These are phyloP conservation scores for Eudyptes chrysolophus DNA, from an alignment of 2,113 vertebrate species.

Conservation along the genomic window DNA sequence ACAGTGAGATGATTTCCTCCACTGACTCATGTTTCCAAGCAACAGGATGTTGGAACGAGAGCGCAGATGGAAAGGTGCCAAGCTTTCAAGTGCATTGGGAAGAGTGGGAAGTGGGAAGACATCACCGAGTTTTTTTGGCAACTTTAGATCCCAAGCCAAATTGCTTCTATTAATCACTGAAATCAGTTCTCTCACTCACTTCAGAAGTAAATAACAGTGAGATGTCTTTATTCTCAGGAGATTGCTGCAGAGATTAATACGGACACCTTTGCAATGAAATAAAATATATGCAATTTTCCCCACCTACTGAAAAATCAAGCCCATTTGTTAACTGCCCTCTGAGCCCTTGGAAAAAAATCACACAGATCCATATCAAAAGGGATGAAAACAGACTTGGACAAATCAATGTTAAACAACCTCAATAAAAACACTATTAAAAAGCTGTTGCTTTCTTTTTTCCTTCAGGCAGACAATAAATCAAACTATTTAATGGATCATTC, in stretches of 20 bases:
- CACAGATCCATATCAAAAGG: not conserved
- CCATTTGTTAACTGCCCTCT: not conserved
- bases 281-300: not conserved
- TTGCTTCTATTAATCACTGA: not conserved
- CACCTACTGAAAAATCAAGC: not conserved
- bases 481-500: not conserved
- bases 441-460: not conserved
- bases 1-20: not conserved
- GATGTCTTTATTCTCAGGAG: not conserved
- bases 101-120: not conserved
- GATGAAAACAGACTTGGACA: not conserved
- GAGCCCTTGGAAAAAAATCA: not conserved
- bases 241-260: not conserved
- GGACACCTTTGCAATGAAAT: not conserved
- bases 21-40: conserved; percentile 8
- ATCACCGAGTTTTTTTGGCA: not conserved
- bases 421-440: not conserved
- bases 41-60: not conserved
- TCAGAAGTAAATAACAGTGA: not conserved
- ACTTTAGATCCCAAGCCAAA: not conserved
- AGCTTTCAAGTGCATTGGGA: not conserved
- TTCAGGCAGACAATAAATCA: not conserved
- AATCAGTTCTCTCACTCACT: not conserved
- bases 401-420: not conserved
- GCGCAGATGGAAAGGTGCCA: not conserved